Conservation (phyloP, 2,888 invertebrate genomes). For the Resseliella maxima region DNA sequence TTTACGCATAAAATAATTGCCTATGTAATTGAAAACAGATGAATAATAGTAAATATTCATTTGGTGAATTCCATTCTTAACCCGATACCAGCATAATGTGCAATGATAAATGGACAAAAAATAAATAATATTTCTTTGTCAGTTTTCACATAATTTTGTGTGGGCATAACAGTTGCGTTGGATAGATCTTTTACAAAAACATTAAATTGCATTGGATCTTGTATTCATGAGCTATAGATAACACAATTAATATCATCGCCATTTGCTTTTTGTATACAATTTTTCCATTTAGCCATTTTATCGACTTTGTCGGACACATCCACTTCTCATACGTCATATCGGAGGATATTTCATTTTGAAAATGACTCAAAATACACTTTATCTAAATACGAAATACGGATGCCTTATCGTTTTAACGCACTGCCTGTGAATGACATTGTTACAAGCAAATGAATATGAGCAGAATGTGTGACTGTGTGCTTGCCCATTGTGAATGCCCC, state of each 20-base stretch:
- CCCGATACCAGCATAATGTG: too few species aligned
- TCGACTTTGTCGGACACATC: background rate
- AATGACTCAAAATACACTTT: background rate
- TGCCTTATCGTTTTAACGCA: background rate
- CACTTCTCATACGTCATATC: background rate
- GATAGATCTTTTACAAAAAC: too few species aligned
- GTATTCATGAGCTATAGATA: too few species aligned
- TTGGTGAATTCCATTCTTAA: background rate
- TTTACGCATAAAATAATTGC: background rate
- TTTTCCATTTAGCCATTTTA: background rate
- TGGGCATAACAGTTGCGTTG: too few species aligned
- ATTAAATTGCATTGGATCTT: too few species aligned
- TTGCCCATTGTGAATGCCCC: background rate
- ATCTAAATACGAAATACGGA: background rate
- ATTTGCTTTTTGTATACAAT: too few species aligned
- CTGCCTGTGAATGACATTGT: constrained; percentile 11
- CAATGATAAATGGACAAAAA: too few species aligned
- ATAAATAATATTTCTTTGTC: too few species aligned
- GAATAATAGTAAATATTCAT: background rate
- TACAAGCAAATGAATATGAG: background rate
- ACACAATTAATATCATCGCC: too few species aligned
- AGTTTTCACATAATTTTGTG: too few species aligned
- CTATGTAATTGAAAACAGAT: background rate
- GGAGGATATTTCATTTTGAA: background rate
- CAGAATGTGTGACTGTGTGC: background rate